These are phyloP conservation scores for Beroe ovata DNA, from an alignment of 37 sponge, comb jelly and placozoan genomes.

Conservation along the genomic window DNA sequence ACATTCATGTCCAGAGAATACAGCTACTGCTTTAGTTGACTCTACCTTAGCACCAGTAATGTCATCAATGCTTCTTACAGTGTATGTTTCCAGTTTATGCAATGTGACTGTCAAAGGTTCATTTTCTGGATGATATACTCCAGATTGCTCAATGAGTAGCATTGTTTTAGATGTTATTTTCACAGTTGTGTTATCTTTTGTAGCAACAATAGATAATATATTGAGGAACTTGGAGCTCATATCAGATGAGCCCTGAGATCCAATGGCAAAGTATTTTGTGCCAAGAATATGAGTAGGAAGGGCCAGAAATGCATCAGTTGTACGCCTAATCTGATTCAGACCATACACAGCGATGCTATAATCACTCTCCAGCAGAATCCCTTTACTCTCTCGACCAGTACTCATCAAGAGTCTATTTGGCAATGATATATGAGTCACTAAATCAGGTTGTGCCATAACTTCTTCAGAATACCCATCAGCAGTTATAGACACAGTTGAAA, in stretches of 20 bases:
- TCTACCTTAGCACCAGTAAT: constrained; percentile 34
- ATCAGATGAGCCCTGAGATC: neutral
- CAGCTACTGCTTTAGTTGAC: constrained; percentile 55
- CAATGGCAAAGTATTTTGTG: constrained; percentile 14
- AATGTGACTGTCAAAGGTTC: neutral
- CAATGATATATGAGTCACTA: constrained; percentile 37
- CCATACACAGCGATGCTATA: constrained; percentile 40
- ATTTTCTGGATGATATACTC: constrained; percentile 14
- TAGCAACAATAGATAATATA: constrained; percentile 26
- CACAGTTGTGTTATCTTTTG: constrained; percentile 57
- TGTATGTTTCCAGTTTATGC: constrained; percentile 18
- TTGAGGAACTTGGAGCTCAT: neutral
- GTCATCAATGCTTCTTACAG: constrained; percentile 42
- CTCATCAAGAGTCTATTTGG: constrained; percentile 48
- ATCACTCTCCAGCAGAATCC: constrained; percentile 29
- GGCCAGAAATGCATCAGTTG: constrained; percentile 41
- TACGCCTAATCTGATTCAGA: constrained; percentile 35
- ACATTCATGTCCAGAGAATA: constrained; percentile 71
- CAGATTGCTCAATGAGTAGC: neutral
- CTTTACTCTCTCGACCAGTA: constrained; percentile 26
- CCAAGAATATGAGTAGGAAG: constrained; percentile 41
- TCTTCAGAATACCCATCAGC: constrained; percentile 17
- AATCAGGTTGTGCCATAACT: neutral
- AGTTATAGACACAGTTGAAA: constrained; percentile 5
- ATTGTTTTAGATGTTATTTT: neutral